phyloP scores from a whole-genome alignment of 1,140 invertebrate genomes.

The Protaetia brevitarsis region DNA sequence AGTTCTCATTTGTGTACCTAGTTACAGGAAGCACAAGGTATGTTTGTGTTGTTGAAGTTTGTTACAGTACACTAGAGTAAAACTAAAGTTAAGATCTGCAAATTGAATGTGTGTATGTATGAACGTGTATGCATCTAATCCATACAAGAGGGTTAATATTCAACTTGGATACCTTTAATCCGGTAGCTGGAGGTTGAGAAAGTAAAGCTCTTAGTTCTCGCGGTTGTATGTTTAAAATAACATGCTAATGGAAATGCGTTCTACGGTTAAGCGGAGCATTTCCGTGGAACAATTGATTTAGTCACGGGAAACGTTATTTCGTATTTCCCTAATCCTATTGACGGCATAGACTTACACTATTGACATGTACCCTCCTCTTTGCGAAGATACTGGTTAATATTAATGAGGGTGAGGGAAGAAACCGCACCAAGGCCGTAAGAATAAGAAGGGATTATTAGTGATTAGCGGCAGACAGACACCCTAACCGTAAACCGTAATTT shows the following conservation, averaged over 20 bases:
- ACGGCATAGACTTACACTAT: slow-evolving; percentile 35
- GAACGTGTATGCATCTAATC: too few species aligned
- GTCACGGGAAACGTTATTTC: slow-evolving; percentile 38
- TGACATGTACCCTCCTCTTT: slow-evolving; percentile 33
- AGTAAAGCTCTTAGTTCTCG: not conserved
- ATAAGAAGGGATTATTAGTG: slow-evolving; percentile 35
- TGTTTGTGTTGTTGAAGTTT: too few species aligned
- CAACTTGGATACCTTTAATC: not conserved
- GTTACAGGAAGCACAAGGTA: too few species aligned
- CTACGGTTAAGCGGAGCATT: slow-evolving; percentile 33
- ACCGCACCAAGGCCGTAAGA: slow-evolving; percentile 34
- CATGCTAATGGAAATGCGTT: slow-evolving; percentile 13
- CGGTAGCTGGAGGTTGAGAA: not conserved
- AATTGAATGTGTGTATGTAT: too few species aligned
- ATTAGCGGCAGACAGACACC: slow-evolving; percentile 35
- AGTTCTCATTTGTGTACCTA: too few species aligned
- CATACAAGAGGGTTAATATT: too few species aligned
- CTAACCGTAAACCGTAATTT: slow-evolving; percentile 28
- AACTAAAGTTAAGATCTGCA: too few species aligned
- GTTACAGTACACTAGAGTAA: too few species aligned
- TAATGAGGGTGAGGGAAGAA: slow-evolving; percentile 32
- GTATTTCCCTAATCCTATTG: slow-evolving; percentile 40
- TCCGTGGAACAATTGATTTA: slow-evolving; percentile 38
- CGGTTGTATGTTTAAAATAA: slow-evolving; percentile 10
- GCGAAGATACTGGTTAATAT: slow-evolving; percentile 33